These are phyloP conservation scores for Tetranychus cinnabarinus DNA, from an alignment of 1,140 invertebrate species.

Conservation along the genomic window DNA sequence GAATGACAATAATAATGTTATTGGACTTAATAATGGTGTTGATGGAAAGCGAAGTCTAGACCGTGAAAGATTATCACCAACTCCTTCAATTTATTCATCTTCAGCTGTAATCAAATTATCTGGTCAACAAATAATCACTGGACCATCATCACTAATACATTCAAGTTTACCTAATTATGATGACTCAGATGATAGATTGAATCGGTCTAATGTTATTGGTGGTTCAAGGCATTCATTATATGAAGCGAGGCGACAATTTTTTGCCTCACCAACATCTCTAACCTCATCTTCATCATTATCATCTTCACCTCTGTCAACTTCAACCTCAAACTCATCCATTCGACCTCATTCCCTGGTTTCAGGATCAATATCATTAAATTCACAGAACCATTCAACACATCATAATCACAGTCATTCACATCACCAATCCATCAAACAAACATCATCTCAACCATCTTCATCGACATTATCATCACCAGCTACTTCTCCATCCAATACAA, in stretches of 20 bases:
- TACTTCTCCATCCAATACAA: no score
- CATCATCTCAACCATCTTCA: no score
- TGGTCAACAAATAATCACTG: constrained; percentile 4
- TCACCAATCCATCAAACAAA: neutral
- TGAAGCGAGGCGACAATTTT: neutral
- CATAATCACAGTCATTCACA: neutral
- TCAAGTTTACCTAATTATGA: neutral
- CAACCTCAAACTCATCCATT: neutral
- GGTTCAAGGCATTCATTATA: neutral
- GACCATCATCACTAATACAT: neutral
- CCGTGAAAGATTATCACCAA: constrained; percentile 3
- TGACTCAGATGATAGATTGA: neutral
- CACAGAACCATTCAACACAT: neutral
- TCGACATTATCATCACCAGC: no score
- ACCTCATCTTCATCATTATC: neutral
- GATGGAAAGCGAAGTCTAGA: neutral
- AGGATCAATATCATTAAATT: neutral
- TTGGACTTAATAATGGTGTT: neutral
- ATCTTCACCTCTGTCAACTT: neutral
- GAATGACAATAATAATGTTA: neutral
- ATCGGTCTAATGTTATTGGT: constrained; percentile 6
- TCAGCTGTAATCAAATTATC: constrained; percentile 8
- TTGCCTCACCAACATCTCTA: neutral
- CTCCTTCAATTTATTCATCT: constrained; percentile 8
- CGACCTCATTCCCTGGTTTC: neutral